These are phyloP conservation scores for Sclerurus mexicanus DNA, from an alignment of 2,113 vertebrate genomes.

Conservation along the genomic window DNA sequence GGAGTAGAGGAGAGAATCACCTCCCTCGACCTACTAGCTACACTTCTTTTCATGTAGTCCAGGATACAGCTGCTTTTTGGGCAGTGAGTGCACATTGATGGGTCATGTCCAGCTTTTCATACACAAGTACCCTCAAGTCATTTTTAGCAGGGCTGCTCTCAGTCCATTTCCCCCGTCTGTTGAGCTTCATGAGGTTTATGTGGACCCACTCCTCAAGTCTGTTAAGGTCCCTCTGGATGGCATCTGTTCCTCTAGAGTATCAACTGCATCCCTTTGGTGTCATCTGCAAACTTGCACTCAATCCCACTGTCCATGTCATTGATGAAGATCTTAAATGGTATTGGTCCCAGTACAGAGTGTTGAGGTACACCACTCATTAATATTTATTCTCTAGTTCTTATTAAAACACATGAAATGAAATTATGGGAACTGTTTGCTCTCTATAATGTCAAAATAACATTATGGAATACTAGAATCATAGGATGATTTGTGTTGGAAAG, in stretches of 20 bases:
- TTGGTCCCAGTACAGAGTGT: not conserved
- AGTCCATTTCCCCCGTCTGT: not conserved
- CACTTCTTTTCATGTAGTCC: not conserved
- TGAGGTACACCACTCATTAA: not conserved
- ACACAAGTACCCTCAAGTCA: not conserved
- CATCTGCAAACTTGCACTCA: not conserved
- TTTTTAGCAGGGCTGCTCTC: not conserved
- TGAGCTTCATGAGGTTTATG: not conserved
- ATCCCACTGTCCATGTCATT: not conserved
- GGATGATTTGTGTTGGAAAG: not conserved
- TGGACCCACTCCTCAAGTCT: not conserved
- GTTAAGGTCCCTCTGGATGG: not conserved
- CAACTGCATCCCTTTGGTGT: not conserved
- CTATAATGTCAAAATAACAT: not conserved
- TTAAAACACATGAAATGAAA: not conserved
- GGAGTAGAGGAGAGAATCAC: not conserved
- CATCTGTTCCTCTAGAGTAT: not conserved
- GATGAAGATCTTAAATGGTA: not conserved
- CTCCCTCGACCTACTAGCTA: not conserved
- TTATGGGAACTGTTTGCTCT: not conserved
- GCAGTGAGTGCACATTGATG: rapidly evolving
- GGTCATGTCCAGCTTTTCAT: not conserved
- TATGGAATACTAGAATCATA: not conserved
- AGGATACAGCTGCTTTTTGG: not conserved
- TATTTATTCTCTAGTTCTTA: not conserved